These are phyloP conservation scores for Julus scanicus DNA, from an alignment of 2,888 invertebrate species.

Conservation along the genomic window DNA sequence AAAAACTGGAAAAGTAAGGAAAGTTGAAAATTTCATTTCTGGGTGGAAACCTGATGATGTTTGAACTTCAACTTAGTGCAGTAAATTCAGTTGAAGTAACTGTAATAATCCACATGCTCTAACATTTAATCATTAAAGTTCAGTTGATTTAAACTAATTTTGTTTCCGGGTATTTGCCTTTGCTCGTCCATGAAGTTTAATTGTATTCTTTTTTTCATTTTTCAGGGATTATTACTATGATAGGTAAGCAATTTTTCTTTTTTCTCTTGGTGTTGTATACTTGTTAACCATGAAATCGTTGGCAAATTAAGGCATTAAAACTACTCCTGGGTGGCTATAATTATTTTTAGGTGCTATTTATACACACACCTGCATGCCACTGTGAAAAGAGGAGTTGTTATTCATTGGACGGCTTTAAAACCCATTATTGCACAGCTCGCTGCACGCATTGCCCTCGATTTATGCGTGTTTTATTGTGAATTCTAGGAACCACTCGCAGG, in stretches of 20 bases:
- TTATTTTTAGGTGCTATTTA: background rate
- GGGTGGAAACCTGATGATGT: background rate
- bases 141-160: background rate
- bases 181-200: background rate
- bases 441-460: conserved; percentile 1
- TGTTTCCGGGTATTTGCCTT: background rate
- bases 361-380: too few relatives aligned
- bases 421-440: background rate
- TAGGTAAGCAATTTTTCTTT: conserved; percentile 70
- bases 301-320: background rate
- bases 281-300: background rate
- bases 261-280: conserved; percentile 21
- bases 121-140: background rate
- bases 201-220: conserved; percentile 67
- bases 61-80: background rate
- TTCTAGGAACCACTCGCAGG: background rate
- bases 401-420: background rate
- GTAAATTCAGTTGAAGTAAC: conserved; percentile 17
- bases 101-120: background rate
- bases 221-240: conserved; percentile 78
- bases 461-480: background rate
- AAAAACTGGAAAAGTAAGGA: background rate
- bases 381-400: background rate
- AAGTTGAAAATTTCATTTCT: conserved; percentile 26
- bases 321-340: background rate